Conservation (phyloP, 2,113 vertebrate species). For the Macquaria ambigua region DNA sequence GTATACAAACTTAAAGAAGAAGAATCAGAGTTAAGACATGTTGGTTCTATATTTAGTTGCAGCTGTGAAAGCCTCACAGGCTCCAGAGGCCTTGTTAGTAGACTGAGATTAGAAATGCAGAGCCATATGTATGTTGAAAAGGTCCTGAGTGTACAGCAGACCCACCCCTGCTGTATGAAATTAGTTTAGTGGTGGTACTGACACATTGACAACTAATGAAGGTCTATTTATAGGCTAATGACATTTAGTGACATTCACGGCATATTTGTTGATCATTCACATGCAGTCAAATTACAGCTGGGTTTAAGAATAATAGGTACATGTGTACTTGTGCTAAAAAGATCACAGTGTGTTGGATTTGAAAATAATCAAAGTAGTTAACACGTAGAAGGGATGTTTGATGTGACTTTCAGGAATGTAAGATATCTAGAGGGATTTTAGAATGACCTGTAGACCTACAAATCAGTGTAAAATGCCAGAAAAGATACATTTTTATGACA, state of each 20-base stretch:
- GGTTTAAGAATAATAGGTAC: not conserved
- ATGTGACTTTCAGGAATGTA: not conserved
- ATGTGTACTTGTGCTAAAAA: not conserved
- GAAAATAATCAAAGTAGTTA: not conserved
- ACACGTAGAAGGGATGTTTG: not conserved
- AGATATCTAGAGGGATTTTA: slow-evolving; percentile 6
- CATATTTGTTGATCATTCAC: not conserved
- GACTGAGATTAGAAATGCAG: not conserved
- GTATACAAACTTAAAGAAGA: not conserved
- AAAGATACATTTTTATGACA: not conserved
- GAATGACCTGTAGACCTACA: not conserved
- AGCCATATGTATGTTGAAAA: not conserved
- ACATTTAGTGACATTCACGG: slow-evolving; percentile 27
- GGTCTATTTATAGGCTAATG: slow-evolving; percentile 18
- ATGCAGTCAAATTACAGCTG: not conserved
- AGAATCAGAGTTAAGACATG: not conserved
- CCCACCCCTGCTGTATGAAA: not conserved
- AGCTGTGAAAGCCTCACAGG: not conserved
- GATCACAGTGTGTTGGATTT: not conserved
- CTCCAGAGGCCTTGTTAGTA: not conserved
- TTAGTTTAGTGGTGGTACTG: not conserved
- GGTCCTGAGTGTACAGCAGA: not conserved
- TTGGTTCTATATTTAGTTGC: not conserved
- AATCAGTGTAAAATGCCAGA: too few species aligned
- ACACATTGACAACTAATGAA: slow-evolving; percentile 1